These are phyloP conservation scores for Tiliqua scincoides DNA, from an alignment of 2,113 vertebrate genomes.

Conservation along the genomic window DNA sequence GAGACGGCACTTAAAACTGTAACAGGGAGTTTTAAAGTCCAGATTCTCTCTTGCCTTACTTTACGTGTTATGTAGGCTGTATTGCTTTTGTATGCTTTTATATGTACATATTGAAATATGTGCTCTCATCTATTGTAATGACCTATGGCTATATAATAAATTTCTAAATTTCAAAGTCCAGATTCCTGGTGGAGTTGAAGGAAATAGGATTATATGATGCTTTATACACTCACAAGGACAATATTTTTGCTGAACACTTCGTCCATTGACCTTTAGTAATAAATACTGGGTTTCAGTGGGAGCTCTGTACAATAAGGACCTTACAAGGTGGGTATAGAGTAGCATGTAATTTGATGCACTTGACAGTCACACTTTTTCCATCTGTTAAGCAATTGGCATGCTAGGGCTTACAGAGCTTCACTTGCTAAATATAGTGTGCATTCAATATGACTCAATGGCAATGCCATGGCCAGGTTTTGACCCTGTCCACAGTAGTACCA, in stretches of 20 bases:
- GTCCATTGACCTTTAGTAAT: not conserved
- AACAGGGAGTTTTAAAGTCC: not conserved
- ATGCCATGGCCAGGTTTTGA: not conserved
- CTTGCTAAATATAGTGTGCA: not conserved
- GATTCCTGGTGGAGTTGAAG: not conserved
- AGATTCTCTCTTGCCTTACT: too few species aligned
- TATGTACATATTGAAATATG: too few species aligned
- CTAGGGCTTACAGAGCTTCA: not conserved
- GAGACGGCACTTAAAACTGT: not conserved
- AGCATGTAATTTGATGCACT: not conserved
- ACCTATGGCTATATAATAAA: too few species aligned
- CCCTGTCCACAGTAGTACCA: not conserved
- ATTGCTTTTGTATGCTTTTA: too few species aligned
- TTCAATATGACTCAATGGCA: constrained; percentile 3
- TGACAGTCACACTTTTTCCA: constrained; percentile 4
- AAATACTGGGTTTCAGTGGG: not conserved
- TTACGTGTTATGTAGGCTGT: too few species aligned
- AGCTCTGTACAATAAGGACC: not conserved
- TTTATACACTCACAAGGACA: not conserved
- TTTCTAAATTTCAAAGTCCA: not conserved
- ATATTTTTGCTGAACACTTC: not conserved
- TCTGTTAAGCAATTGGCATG: not conserved
- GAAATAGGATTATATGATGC: not conserved
- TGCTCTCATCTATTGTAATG: too few species aligned
- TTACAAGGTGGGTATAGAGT: not conserved